Evolutionary conservation across 2,888 invertebrate species (phyloP).

Genomic region (Parelbella ahira): DNA sequence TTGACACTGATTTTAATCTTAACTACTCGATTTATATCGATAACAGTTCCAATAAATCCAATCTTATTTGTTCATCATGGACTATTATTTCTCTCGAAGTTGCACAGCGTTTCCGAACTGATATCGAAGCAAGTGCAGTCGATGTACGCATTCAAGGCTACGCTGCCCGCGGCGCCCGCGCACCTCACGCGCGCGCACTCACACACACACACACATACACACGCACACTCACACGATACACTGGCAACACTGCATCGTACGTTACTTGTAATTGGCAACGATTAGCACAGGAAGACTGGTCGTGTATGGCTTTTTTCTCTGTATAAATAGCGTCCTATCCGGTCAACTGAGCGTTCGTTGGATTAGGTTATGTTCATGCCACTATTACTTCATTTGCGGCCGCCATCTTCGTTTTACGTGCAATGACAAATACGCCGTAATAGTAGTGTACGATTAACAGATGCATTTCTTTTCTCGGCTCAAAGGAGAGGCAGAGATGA

Average conservation of each 20-base stretch:
- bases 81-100: conserved; percentile 21
- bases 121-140: conserved; percentile 61
- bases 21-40: conserved; percentile 2
- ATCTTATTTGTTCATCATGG: conserved; percentile 22
- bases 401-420: conserved; percentile 20
- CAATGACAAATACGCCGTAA: conserved; percentile 22
- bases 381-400: conserved; percentile 24
- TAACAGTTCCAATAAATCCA: conserved; percentile 13
- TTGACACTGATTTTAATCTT: conserved; percentile 2
- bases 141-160: conserved; percentile 71
- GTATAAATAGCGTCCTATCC: conserved; percentile 40
- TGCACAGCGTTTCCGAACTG: conserved; percentile 48
- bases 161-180: conserved; percentile 40
- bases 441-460: conserved; percentile 7
- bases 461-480: conserved; percentile 18
- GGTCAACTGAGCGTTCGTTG: conserved; percentile 39
- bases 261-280: conserved; percentile 64
- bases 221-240: conserved; percentile 31
- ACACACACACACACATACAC: conserved; percentile 32
- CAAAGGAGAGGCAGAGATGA: conserved; percentile 14
- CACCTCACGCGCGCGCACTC: conserved; percentile 37
- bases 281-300: conserved; percentile 76
- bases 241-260: conserved; percentile 18
- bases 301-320: conserved; percentile 46
- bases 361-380: conserved; percentile 40